A percentile compares a stretch with the other conserved stretches of the same genome.
Evolutionary conservation across 1,140 invertebrate genomes (phyloP).

Genomic region (Nasonia longicornis): DNA sequence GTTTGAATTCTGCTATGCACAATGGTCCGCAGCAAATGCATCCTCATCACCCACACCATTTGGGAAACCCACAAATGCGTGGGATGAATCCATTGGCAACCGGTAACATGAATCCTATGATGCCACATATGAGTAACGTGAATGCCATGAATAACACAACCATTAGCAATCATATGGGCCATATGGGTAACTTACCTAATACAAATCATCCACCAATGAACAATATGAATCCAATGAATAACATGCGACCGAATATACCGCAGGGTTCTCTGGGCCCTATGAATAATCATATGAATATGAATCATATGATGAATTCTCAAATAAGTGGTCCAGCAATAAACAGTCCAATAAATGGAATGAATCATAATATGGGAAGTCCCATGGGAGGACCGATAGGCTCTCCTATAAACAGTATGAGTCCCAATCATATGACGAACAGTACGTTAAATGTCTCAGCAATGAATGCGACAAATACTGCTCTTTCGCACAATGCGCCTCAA

Average conservation of each 20-base stretch:
- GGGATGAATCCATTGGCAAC: conserved; percentile 77
- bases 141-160: conserved; percentile 72
- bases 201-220: conserved; percentile 55
- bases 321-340: conserved; percentile 78
- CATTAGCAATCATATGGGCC: conserved; percentile 73
- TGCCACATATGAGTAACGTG: conserved; percentile 74
- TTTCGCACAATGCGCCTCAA: conserved; percentile 69
- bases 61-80: conserved; percentile 75
- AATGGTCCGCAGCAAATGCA: conserved; percentile 71
- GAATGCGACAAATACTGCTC: conserved; percentile 66
- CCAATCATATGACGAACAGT: conserved; percentile 66
- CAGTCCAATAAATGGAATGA: conserved; percentile 69
- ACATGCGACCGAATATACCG: conserved; percentile 66
- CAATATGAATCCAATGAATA: conserved; percentile 73
- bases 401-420: conserved; percentile 68
- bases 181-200: conserved; percentile 64
- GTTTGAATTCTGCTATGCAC: conserved; percentile 71
- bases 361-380: conserved; percentile 67
- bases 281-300: conserved; percentile 78
- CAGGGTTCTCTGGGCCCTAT: conserved; percentile 69
- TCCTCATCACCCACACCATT: conserved; percentile 71
- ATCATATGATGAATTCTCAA: conserved; percentile 78
- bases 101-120: conserved; percentile 70
- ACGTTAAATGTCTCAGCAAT: conserved; percentile 65
- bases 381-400: conserved; percentile 67